Evolutionary conservation across 2,888 invertebrate species (phyloP), one percentile per base, ranked within the genome.

Genomic region (Agonopterix subpropinquella): DNA sequence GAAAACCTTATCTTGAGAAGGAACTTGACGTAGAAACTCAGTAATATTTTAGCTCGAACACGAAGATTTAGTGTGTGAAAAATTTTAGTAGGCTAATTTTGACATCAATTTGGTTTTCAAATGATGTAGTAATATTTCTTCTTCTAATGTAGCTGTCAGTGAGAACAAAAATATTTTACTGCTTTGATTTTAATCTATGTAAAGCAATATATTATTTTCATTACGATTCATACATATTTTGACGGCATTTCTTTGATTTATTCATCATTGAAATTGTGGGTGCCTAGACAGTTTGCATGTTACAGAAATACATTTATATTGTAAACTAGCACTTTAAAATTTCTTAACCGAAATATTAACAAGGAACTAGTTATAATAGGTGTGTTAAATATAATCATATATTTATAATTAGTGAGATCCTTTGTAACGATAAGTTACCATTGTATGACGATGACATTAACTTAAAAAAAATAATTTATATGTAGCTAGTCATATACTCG

Each of bases 21-120:
- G 68, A 76, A 77, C 77, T 78, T 74, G 70, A 77, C 65, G 70
- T 70, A 67, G 67, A 77, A 74, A 76, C 72, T 76, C 72, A 72
- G 71, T 59, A 66, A 65, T 70, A 68, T 73, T 77, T 66, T 65
- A 73, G 64, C 57, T 61, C 56, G 62, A 60, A 66, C 66, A 42
- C 45, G 45, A 45, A 48, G 66, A 76, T 75, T 75, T 76, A 75
- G 72, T 64, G 61, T 59, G 64, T 39, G 39, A 54, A 58, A 55
- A 53, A 36, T 42, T 47, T 8, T 48, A 52, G 9, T 57, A 51
- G n/a, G 36, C 45, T 45, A 43, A 51, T 51, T 36, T 41, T 43
- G 18, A 39, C 15, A 37, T 11, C 11, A 36, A 41, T 43, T 43
- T 35, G 35, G n/a, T n/a, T 41, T 47, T 35, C 11, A 35, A 45